Evolutionary conservation across 2,113 vertebrate genomes (phyloP), one percentile per base, ranked within the genome.

Genomic region (Rhynchopsitta pachyrhyncha): DNA sequence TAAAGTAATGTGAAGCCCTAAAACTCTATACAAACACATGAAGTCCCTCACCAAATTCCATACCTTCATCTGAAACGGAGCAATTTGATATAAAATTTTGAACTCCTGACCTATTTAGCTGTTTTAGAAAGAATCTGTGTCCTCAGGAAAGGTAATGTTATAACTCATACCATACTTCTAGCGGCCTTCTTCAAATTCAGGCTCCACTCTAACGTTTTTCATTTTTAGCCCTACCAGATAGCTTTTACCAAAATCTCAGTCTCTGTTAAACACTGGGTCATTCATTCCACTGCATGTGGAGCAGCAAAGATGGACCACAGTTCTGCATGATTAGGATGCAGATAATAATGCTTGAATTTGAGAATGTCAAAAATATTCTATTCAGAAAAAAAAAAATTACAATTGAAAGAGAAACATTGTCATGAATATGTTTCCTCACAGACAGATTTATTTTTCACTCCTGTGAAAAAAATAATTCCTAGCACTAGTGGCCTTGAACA

Each of bases 41-140:
- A 78, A 88, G 29, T 85, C 17, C 35, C 8, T 73, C 17, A 37
- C 27, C 70, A 79, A 86, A 91, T 49, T 28, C 31, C 23, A 13
- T 44, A 41, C 2, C 11, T 73, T 60, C 31, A 25, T 73, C 49
- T 89, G 91, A 69, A 86, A 73, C 23, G 28, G 42, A 78, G 27
- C 24, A 41, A n/a, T 91, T 95, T 64, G 46, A 75, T 74, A 78
- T 31, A n/a, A 74, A 81, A 63, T 74, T 83, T 85, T 52, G 69
- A 88, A 75, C 52, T 92, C 52, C 39, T 94, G 69, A 73, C 47
- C 81, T 92, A 75, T 92, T 94, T 82, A 86, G 39, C 42, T 75
- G 8, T 83, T 92, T 50, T 82, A 50, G 44, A 75, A 88, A 91
- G 55, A 70, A 60, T 20, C 74, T 42, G 9, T 88, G n/a, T 86